Evolutionary conservation across 1,140 invertebrate genomes (phyloP).

Genomic region (Steinernema feltiae): DNA sequence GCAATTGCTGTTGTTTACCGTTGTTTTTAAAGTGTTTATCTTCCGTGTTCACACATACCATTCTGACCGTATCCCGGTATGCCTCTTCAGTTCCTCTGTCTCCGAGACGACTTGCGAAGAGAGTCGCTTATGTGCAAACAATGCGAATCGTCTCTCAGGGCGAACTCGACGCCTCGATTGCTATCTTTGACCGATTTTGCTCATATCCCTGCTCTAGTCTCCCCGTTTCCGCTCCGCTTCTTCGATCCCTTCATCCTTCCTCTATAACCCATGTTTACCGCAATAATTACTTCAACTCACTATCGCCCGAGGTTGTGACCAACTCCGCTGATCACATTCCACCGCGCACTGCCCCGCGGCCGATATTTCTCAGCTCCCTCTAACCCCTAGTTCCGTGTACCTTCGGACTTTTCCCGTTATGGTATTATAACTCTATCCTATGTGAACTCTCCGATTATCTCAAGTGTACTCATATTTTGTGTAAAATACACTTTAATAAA

Average conservation of each 20-base stretch:
- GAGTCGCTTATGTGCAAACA: background rate
- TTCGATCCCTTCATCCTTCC: background rate
- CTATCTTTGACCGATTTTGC: background rate
- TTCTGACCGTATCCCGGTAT: background rate
- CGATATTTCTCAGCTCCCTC: background rate
- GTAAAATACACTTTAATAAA: constrained; percentile 9
- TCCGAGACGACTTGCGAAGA: too few relatives aligned
- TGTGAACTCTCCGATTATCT: background rate
- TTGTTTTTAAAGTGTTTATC: background rate
- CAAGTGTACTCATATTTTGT: background rate
- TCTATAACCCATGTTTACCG: background rate
- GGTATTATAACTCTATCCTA: background rate
- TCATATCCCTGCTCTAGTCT: constrained; percentile 13
- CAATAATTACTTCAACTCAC: constrained; percentile 3
- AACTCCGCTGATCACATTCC: constrained; percentile 3
- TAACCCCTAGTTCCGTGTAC: background rate
- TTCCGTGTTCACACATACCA: background rate
- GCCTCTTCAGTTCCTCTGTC: background rate
- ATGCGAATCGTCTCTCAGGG: background rate
- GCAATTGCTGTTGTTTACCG: background rate
- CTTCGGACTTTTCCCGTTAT: background rate
- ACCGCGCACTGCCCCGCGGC: constrained; percentile 14
- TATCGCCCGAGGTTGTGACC: constrained; percentile 14
- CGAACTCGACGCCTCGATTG: background rate
- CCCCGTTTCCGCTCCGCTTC: background rate